A percentile compares a stretch with the other conserved stretches of the same genome.
These are phyloP conservation scores for Catalaphyllia jardinei DNA, from an alignment of 64 coral and sea anemone genomes.

Conservation along the genomic window DNA sequence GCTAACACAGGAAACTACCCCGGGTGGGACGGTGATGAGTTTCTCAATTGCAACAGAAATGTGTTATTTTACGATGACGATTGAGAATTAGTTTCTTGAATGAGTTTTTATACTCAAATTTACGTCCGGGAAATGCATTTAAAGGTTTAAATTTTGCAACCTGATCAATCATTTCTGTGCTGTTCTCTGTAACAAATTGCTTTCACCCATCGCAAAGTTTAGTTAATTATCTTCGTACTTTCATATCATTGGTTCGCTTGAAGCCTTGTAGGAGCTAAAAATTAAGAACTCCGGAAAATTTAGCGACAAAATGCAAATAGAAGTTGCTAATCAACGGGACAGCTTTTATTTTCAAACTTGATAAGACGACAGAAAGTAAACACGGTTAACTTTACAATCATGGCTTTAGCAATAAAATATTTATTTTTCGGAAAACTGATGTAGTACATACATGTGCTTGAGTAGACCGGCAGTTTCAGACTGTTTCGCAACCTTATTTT, in stretches of 20 bases:
- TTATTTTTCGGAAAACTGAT: too few relatives aligned
- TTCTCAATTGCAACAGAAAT: neutral
- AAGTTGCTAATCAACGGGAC: neutral
- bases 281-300: neutral
- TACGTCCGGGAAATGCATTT: neutral
- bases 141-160: neutral
- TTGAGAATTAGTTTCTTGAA: neutral
- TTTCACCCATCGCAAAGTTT: neutral
- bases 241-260: neutral
- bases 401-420: neutral
- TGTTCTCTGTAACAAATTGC: neutral
- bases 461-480: neutral
- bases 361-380: neutral
- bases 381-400: neutral
- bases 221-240: neutral
- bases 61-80: too few relatives aligned
- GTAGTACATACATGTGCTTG: neutral
- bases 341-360: neutral
- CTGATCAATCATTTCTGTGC: neutral
- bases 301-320: slow-evolving; percentile 23
- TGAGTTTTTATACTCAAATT: neutral
- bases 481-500: too few relatives aligned
- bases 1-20: neutral
- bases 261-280: neutral
- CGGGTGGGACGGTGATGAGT: neutral